phyloP scores from a whole-genome alignment of 2,113 vertebrate genomes.

The Agapornis roseicollis region DNA sequence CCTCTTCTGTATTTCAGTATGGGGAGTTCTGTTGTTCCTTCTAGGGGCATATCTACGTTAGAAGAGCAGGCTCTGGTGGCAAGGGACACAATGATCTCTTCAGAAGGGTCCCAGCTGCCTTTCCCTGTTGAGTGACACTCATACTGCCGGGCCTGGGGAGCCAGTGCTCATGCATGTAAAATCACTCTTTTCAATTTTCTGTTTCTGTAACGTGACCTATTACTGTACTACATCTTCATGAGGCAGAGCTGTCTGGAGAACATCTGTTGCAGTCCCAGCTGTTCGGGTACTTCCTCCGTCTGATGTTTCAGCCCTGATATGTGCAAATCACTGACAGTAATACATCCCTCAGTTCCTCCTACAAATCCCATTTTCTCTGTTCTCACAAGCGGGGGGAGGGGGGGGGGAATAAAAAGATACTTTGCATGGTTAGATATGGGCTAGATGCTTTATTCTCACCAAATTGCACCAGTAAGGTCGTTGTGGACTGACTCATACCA shows the following conservation, averaged over 20 bases:
- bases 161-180: constrained; percentile 54
- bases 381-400: constrained; percentile 5
- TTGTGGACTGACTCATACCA: constrained; percentile 39
- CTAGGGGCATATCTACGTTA: background rate
- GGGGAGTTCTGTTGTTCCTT: background rate
- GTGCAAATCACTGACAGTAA: constrained; percentile 42
- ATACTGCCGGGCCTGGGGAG: background rate
- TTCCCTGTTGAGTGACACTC: constrained; percentile 32
- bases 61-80: background rate
- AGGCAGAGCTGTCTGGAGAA: constrained; percentile 71
- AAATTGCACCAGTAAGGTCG: background rate
- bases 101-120: constrained; percentile 58
- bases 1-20: background rate
- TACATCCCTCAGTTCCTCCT: constrained; percentile 38
- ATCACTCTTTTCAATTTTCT: constrained; percentile 57
- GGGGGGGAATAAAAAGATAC: background rate
- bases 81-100: constrained; percentile 38
- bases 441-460: constrained; percentile 20
- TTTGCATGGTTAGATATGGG: background rate
- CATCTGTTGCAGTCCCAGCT: constrained; percentile 73
- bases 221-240: constrained; percentile 59
- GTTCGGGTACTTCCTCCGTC: constrained; percentile 59
- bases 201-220: constrained; percentile 65
- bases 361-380: constrained; percentile 49
- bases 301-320: constrained; percentile 47